Percentiles rank a stretch among this genome's conserved stretches.
These are phyloP conservation scores for Helicolenus hilgendorfi DNA, from an alignment of 2,797 vertebrate genomes.

Conservation along the genomic window DNA sequence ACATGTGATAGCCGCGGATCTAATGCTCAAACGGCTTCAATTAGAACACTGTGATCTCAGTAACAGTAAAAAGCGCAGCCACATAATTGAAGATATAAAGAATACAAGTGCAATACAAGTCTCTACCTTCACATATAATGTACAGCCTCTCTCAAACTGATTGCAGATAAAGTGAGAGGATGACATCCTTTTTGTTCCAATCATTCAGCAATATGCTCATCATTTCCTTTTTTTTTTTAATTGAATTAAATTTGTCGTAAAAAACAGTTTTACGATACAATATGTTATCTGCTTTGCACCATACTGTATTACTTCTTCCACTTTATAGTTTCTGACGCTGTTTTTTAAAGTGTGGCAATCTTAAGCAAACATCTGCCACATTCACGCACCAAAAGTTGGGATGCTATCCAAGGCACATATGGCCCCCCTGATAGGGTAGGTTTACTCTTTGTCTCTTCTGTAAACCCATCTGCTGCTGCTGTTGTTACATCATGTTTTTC, in stretches of 20 bases:
- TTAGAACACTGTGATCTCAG: conserved; percentile 28
- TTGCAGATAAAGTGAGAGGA: conserved; percentile 27
- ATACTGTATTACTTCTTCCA: conserved; percentile 55
- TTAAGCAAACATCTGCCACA: conserved; percentile 88
- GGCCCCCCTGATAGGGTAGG: conserved; percentile 83
- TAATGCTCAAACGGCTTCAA: conserved; percentile 22
- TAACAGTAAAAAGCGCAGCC: conserved; percentile 30
- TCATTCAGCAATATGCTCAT: conserved; percentile 10
- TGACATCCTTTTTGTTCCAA: not conserved
- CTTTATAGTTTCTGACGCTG: conserved; percentile 67
- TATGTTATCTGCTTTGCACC: conserved; percentile 51
- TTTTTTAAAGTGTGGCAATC: conserved; percentile 75
- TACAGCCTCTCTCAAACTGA: not conserved
- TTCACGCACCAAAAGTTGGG: conserved; percentile 85
- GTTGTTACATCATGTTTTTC: conserved; percentile 78
- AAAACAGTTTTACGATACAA: conserved; percentile 45
- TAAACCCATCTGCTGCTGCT: conserved; percentile 86
- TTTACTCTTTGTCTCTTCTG: conserved; percentile 86
- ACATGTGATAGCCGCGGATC: not conserved
- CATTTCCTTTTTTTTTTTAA: conserved; percentile 1
- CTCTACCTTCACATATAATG: not conserved
- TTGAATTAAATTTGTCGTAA: conserved; percentile 8
- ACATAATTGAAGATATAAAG: conserved; percentile 33
- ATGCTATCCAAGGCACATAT: conserved; percentile 85
- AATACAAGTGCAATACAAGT: conserved; percentile 3